Conservation (phyloP, 1,140 invertebrate genomes). For the Drosophila melanogaster region DNA sequence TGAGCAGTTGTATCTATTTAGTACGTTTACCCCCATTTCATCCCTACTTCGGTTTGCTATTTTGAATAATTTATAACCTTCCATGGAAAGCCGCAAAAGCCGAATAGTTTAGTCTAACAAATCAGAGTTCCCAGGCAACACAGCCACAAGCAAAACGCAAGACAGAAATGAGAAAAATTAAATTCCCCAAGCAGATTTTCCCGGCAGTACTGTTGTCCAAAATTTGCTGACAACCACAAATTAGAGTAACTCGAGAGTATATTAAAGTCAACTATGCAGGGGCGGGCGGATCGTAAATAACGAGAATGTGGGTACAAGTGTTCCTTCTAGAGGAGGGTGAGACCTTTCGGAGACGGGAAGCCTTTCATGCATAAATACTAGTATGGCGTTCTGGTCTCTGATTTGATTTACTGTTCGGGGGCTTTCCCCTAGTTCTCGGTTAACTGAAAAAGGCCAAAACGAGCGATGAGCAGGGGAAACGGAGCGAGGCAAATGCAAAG, state of each 20-base stretch:
- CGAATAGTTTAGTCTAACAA: slow-evolving; percentile 43
- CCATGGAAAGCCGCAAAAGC: slow-evolving; percentile 23
- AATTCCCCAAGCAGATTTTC: slow-evolving; percentile 28
- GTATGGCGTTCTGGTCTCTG: slow-evolving; percentile 46
- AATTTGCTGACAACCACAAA: slow-evolving; percentile 69
- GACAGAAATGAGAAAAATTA: slow-evolving; percentile 30
- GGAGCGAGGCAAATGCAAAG: slow-evolving; percentile 33
- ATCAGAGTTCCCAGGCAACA: slow-evolving; percentile 27
- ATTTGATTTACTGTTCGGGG: slow-evolving; percentile 62
- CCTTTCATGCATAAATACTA: slow-evolving; percentile 51
- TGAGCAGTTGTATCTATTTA: slow-evolving; percentile 36
- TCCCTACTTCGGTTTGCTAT: slow-evolving; percentile 7
- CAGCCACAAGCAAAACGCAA: slow-evolving; percentile 20
- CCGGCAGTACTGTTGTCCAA: slow-evolving; percentile 11
- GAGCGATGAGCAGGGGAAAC: background rate
- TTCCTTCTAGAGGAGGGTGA: background rate
- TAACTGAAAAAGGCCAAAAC: slow-evolving; percentile 14
- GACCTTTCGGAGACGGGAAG: slow-evolving; percentile 12
- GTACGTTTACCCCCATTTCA: background rate
- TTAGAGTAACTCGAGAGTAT: slow-evolving; percentile 55
- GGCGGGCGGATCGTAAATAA: slow-evolving; percentile 33
- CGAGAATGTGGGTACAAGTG: slow-evolving; percentile 11
- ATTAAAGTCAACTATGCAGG: slow-evolving; percentile 55
- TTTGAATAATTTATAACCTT: slow-evolving; percentile 55
- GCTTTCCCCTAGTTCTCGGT: slow-evolving; percentile 13